Conservation (phyloP, 2,113 vertebrate species). For the Myiopsitta monachus region DNA sequence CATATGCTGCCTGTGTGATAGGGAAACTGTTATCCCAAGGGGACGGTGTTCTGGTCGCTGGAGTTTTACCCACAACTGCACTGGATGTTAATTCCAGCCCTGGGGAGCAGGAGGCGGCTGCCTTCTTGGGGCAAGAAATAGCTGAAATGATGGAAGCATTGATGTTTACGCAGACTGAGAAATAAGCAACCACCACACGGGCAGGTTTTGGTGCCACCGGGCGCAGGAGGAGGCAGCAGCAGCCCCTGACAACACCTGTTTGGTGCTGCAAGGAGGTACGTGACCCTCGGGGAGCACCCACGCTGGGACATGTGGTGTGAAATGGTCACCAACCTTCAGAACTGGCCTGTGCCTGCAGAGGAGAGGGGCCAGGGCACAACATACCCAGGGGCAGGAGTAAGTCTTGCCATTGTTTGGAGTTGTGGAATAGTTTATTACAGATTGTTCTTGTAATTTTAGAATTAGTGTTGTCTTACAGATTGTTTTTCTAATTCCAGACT, state of each 20-base stretch:
- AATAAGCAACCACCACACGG: background rate
- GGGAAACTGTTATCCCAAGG: background rate
- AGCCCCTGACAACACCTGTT: background rate
- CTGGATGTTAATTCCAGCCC: too few species aligned
- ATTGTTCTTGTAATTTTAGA: too few species aligned
- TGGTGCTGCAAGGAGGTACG: fast-evolving
- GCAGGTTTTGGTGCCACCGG: fast-evolving
- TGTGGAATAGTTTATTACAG: too few species aligned
- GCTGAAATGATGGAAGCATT: background rate
- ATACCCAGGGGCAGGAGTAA: fast-evolving
- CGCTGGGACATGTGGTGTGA: background rate
- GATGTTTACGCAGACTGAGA: background rate
- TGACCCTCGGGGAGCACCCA: background rate
- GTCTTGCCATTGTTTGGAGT: background rate
- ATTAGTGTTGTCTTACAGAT: background rate
- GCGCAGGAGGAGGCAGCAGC: background rate
- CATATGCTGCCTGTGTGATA: fast-evolving
- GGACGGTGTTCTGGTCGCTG: fast-evolving
- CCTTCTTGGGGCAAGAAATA: background rate
- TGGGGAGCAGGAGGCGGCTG: background rate
- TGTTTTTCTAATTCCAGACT: background rate
- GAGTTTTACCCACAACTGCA: background rate
- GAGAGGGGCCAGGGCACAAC: background rate
- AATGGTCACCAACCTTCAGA: background rate
- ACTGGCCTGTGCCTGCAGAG: fast-evolving